Conservation (phyloP, 2,797 vertebrate genomes). For the Lacerta viridis region DNA sequence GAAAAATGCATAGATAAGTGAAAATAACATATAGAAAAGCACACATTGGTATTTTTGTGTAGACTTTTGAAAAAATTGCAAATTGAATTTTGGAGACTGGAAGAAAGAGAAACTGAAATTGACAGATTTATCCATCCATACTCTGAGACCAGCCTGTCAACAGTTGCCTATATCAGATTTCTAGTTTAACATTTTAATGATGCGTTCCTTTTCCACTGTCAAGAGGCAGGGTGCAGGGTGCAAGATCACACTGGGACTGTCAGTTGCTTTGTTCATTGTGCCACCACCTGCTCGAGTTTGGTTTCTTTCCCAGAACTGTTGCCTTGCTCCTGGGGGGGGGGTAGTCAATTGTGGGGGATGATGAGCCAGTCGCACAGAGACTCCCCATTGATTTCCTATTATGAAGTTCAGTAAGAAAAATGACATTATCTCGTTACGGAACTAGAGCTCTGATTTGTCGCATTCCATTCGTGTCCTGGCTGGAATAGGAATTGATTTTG, state of each 20-base stretch:
- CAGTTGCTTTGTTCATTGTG: background rate
- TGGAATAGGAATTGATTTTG: slow-evolving; percentile 74
- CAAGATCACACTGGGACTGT: no score
- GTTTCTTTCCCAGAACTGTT: background rate
- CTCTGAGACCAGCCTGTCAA: background rate
- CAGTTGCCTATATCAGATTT: background rate
- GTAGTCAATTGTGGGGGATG: slow-evolving; percentile 37
- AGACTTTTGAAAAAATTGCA: no score
- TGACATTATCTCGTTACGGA: slow-evolving; percentile 67
- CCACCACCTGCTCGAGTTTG: background rate
- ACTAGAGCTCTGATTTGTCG: slow-evolving; percentile 68
- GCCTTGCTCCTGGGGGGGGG: background rate
- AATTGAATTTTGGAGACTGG: no score
- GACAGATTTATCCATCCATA: no score
- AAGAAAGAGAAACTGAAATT: no score
- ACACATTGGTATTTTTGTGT: no score
- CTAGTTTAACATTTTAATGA: background rate
- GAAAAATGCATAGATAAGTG: no score
- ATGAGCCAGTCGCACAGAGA: slow-evolving; percentile 45
- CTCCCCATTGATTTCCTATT: slow-evolving; percentile 75
- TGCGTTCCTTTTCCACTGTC: background rate
- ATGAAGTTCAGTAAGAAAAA: slow-evolving; percentile 74
- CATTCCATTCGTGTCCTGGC: slow-evolving; percentile 67
- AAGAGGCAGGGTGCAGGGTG: background rate
- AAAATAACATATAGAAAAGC: no score